These are phyloP conservation scores for Daktulosphaira vitifoliae DNA, from an alignment of 1,140 invertebrate genomes.

Conservation along the genomic window DNA sequence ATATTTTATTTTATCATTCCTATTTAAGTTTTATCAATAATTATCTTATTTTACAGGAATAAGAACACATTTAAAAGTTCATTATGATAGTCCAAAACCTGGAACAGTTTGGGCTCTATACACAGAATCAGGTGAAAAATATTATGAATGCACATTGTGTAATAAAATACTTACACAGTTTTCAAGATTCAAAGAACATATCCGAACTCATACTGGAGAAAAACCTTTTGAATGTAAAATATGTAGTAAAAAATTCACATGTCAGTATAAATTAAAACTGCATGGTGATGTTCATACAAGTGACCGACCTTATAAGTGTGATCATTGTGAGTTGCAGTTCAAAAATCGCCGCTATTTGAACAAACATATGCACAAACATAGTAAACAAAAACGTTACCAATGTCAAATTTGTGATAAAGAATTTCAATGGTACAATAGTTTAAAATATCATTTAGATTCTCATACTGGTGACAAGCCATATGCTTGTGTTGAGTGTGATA, in stretches of 20 bases:
- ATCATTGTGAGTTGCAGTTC: slow-evolving; percentile 72
- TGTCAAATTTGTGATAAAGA: slow-evolving; percentile 71
- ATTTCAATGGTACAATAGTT: slow-evolving; percentile 83
- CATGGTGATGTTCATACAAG: slow-evolving; percentile 27
- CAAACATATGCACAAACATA: slow-evolving; percentile 75
- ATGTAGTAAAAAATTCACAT: slow-evolving; percentile 72
- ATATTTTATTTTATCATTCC: not conserved
- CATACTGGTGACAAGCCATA: slow-evolving; percentile 66
- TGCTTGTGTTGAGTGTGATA: slow-evolving; percentile 44
- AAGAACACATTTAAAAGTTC: slow-evolving; percentile 26
- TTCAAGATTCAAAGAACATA: slow-evolving; percentile 66
- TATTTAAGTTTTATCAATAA: not conserved
- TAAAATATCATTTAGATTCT: slow-evolving; percentile 75
- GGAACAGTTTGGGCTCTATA: slow-evolving; percentile 11
- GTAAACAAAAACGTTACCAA: slow-evolving; percentile 60
- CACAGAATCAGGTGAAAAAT: slow-evolving; percentile 93
- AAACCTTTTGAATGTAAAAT: slow-evolving; percentile 73
- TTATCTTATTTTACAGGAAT: slow-evolving; percentile 8
- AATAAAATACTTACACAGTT: slow-evolving; percentile 88
- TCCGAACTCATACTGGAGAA: slow-evolving; percentile 57
- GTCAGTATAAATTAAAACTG: slow-evolving; percentile 42
- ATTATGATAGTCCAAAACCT: slow-evolving; percentile 27
- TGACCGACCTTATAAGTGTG: slow-evolving; percentile 23
- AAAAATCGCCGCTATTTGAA: slow-evolving; percentile 84
- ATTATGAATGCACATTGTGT: slow-evolving; percentile 93